Evolutionary conservation across 2,113 vertebrate species (phyloP), one percentile per base, ranked within the genome.

Genomic region (Chauna torquata): DNA sequence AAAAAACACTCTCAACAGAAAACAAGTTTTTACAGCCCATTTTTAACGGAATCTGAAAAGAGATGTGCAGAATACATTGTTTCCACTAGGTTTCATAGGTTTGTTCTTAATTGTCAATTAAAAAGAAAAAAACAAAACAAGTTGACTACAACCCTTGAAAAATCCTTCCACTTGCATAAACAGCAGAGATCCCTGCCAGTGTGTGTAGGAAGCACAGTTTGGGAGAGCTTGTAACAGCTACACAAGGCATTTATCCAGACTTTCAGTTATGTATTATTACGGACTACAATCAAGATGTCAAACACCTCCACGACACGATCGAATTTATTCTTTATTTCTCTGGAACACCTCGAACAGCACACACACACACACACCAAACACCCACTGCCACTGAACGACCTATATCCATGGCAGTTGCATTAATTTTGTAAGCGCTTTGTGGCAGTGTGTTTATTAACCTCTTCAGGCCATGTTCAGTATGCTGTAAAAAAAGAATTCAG

Each of bases 401-500:
- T 74, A n/a, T 82, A 95, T 92, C 96, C 90, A 86, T 95, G 83
- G 90, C 84, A 93, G 93, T 74, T 25, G 84, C 89, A 70, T 90
- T 96, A 92, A 92, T 95, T 96, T 90, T 15, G 71, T 78, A 62
- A 92, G 80, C 79, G 62, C 91, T 93, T 62, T 17, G 95, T 7
- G 17, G 77, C 77, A 87, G 36, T 6, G 3, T 1, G 57, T 90
- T 97, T 97, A 97, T 91, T 94, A 97, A 96, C 69, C 96, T 92
- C 95, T 94, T 91, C 92, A 96, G 76, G 69, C 95, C 89, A 49
- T 32, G 90, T 59, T 83, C 91, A 86, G 65, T 19, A 66, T 0
- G 90, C 95, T 47, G 91, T 44, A 94, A 95, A 96, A 92, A 87
- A 92, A 92, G 92, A 95, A 97, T 90, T 80, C 91, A 42, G 91